Conservation (phyloP, 2,113 vertebrate species). For the Brienomyrus brachyistius region DNA sequence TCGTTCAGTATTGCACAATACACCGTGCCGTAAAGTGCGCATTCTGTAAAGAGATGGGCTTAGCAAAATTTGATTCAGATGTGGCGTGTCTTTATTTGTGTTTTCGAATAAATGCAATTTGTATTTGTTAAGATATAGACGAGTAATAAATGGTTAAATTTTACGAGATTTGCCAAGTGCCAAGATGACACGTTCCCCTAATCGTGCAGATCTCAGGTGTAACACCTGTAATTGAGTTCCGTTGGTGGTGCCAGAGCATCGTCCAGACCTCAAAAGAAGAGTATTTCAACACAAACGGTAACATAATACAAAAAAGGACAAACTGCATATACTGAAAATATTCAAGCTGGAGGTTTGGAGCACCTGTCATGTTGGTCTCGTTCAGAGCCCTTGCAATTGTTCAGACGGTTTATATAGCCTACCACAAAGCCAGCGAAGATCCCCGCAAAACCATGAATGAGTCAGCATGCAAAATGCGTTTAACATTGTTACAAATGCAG, state of each 20-base stretch:
- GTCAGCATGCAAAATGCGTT: not conserved
- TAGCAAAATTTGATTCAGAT: not conserved
- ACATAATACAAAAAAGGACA: not conserved
- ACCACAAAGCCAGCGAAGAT: not conserved
- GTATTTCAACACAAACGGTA: not conserved
- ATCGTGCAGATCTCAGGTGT: slow-evolving; percentile 35
- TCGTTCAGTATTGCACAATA: not conserved
- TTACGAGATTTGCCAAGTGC: not conserved
- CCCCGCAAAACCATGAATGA: not conserved
- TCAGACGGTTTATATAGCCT: not conserved
- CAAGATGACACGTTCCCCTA: not conserved
- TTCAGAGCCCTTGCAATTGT: not conserved
- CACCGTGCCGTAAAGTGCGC: not conserved
- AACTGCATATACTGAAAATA: not conserved
- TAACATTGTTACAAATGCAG: not conserved
- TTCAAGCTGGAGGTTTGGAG: not conserved
- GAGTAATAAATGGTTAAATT: not conserved
- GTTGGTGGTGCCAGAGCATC: slow-evolving; percentile 28
- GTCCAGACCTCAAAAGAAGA: not conserved
- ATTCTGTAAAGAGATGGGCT: not conserved
- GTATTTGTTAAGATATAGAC: not conserved
- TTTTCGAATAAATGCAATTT: not conserved
- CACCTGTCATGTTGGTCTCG: not conserved
- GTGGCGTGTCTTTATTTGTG: not conserved
- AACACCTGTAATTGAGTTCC: slow-evolving; percentile 30